These are phyloP conservation scores for Nesidiocoris tenuis DNA, from an alignment of 2,888 invertebrate species.

Conservation along the genomic window DNA sequence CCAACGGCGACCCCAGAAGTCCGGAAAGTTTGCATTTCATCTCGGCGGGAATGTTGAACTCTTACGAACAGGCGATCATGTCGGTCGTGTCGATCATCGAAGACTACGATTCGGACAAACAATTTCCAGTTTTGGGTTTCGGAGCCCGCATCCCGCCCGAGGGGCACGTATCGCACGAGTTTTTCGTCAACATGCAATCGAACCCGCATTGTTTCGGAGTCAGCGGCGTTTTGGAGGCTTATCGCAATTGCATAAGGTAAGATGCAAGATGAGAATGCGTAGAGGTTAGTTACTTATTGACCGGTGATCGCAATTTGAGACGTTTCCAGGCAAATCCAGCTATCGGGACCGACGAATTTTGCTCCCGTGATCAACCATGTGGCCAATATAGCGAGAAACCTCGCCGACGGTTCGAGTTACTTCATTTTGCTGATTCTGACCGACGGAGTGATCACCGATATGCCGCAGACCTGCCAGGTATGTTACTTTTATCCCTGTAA, in stretches of 20 bases:
- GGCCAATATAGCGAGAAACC: slow-evolving; percentile 56
- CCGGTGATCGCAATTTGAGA: too few relatives aligned
- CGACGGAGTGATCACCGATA: slow-evolving; percentile 64
- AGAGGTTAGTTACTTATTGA: too few relatives aligned
- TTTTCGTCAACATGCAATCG: slow-evolving; percentile 58
- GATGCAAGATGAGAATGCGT: too few relatives aligned
- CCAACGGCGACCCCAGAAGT: slow-evolving; percentile 56
- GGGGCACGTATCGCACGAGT: slow-evolving; percentile 56
- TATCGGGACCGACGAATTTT: slow-evolving; percentile 64
- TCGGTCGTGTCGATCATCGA: slow-evolving; percentile 57
- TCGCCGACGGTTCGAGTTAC: slow-evolving; percentile 59
- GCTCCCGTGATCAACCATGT: slow-evolving; percentile 61
- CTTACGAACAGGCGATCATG: slow-evolving; percentile 56
- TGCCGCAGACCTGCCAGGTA: slow-evolving; percentile 58
- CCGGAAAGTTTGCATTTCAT: slow-evolving; percentile 57
- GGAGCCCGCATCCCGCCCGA: slow-evolving; percentile 57
- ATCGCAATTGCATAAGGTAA: slow-evolving; percentile 56
- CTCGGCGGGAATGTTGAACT: slow-evolving; percentile 53
- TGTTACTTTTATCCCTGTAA: background rate
- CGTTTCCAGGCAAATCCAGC: slow-evolving; percentile 57
- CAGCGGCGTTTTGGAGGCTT: slow-evolving; percentile 58
- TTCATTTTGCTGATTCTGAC: slow-evolving; percentile 63
- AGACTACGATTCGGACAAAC: slow-evolving; percentile 59
- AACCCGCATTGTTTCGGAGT: slow-evolving; percentile 59
- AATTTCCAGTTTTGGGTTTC: slow-evolving; percentile 56